Conservation (phyloP, 1,140 invertebrate species). For the Anastrepha ludens region DNA sequence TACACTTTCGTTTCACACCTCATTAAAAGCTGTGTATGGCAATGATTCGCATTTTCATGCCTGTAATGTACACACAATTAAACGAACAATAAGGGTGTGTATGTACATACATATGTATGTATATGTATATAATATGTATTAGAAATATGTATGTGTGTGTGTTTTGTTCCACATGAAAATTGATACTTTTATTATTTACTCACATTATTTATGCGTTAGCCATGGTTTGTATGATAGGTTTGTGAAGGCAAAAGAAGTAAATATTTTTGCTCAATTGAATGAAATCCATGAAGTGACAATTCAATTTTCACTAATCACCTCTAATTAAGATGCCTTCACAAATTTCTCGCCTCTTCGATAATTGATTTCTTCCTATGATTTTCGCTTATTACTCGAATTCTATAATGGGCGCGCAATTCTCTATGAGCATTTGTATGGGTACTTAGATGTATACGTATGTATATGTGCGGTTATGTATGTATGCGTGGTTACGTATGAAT, state of each 20-base stretch:
- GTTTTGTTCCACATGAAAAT: not conserved
- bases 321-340: slow-evolving; percentile 43
- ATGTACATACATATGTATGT: not conserved
- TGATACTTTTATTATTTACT: not conserved
- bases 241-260: not conserved
- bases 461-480: not conserved
- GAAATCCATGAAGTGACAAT: slow-evolving; percentile 49
- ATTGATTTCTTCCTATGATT: slow-evolving; percentile 43
- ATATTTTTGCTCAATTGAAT: slow-evolving; percentile 12
- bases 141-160: not conserved
- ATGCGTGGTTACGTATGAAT: no score
- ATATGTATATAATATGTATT: not conserved
- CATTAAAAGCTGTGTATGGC: not conserved
- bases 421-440: not conserved
- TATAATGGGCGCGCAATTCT: no score
- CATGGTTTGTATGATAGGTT: not conserved
- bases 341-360: slow-evolving; percentile 25
- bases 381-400: slow-evolving; percentile 1
- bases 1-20: slow-evolving; percentile 8
- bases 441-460: not conserved
- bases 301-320: slow-evolving; percentile 47
- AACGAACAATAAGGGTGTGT: not conserved
- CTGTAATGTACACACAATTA: slow-evolving; percentile 7
- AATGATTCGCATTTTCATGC: not conserved
- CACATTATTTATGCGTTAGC: not conserved